phyloP scores from a whole-genome alignment of 2,113 vertebrate species.

The Calypte anna region DNA sequence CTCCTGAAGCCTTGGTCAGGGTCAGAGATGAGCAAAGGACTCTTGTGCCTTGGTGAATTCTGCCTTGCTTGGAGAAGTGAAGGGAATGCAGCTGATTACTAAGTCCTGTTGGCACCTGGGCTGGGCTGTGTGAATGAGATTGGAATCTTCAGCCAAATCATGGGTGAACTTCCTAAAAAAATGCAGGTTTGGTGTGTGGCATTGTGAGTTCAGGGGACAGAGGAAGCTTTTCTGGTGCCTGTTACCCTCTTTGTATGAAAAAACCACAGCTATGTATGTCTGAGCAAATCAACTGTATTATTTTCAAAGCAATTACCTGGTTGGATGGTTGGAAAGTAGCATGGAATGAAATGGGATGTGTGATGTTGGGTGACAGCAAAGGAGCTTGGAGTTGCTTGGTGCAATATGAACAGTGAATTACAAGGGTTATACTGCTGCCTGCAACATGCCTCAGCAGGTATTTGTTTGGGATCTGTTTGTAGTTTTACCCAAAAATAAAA shows the following conservation, averaged over 20 bases:
- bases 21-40: not conserved
- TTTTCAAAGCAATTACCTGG: conserved; percentile 49
- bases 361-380: not conserved
- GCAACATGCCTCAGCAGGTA: not conserved
- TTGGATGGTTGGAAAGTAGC: not conserved
- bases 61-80: not conserved
- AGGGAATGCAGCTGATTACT: not conserved
- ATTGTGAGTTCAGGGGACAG: not conserved
- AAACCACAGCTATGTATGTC: not conserved
- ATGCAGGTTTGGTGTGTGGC: fast-evolving
- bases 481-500: not conserved
- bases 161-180: not conserved
- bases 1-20: conserved; percentile 25
- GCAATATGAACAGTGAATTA: not conserved
- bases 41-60: not conserved
- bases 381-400: not conserved
- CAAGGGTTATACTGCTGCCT: not conserved
- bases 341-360: not conserved
- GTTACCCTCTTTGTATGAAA: conserved; percentile 3
- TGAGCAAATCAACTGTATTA: not conserved
- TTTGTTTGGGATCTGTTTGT: not conserved
- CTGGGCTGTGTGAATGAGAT: not conserved
- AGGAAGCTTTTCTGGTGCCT: not conserved
- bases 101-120: not conserved
- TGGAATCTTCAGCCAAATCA: not conserved